Conservation (phyloP, 2,888 invertebrate species). For the Chalcosyrphus nemorum region DNA sequence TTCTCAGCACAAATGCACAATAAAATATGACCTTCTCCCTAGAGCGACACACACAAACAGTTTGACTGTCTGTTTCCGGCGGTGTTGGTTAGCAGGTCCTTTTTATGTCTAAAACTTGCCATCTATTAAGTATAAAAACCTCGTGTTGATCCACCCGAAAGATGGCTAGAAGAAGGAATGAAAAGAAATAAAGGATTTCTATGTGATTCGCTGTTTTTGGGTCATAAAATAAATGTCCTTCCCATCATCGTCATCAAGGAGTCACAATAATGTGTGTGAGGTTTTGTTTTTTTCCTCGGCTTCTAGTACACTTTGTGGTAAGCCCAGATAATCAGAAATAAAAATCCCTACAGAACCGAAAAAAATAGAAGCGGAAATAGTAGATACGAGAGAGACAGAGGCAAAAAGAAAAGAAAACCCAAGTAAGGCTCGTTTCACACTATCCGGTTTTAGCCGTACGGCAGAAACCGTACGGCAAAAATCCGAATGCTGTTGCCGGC, state of each 20-base stretch:
- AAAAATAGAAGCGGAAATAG: slow-evolving; percentile 12
- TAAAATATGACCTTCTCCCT: slow-evolving; percentile 14
- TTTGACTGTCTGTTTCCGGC: background rate
- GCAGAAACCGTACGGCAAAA: no score
- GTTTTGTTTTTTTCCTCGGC: no score
- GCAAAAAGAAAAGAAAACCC: background rate
- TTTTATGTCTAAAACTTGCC: slow-evolving; percentile 1
- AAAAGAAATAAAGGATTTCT: slow-evolving; percentile 33
- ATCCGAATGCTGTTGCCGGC: no score
- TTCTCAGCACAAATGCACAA: slow-evolving; percentile 5
- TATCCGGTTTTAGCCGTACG: no score
- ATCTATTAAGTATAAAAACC: background rate
- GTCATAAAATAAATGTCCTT: slow-evolving; percentile 48
- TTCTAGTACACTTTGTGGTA: slow-evolving; percentile 35
- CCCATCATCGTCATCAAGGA: background rate
- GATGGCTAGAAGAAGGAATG: background rate
- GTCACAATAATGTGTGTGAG: background rate
- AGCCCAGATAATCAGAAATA: slow-evolving; percentile 45
- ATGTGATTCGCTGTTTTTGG: slow-evolving; percentile 41
- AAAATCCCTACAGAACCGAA: background rate
- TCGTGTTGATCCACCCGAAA: slow-evolving; percentile 3
- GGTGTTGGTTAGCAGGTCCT: background rate
- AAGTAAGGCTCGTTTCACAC: no score
- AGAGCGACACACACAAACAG: background rate
- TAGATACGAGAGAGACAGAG: slow-evolving; percentile 6